Evolutionary conservation across 2,888 invertebrate genomes (phyloP).

Genomic region (Thera britannica): DNA sequence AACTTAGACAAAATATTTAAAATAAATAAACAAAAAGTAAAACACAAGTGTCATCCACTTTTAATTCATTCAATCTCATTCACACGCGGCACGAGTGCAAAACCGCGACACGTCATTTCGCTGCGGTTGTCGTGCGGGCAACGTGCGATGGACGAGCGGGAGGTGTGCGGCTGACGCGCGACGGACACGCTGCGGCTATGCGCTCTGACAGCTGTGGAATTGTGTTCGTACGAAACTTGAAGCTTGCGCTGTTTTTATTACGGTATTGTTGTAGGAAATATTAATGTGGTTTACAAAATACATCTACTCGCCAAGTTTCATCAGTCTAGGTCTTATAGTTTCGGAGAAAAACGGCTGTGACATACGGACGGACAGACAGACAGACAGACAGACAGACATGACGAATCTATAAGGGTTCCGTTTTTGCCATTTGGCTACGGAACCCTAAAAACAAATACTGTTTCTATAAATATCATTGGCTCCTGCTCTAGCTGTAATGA

Average conservation of each 20-base stretch:
- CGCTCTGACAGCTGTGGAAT: slow-evolving; percentile 44
- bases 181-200: slow-evolving; percentile 39
- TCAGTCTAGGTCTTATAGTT: too few species aligned
- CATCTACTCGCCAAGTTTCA: too few species aligned
- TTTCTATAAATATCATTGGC: background rate
- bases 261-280: background rate
- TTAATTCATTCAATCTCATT: slow-evolving; percentile 39
- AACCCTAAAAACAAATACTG: too few species aligned
- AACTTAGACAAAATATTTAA: background rate
- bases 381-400: too few species aligned
- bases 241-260: slow-evolving; percentile 14
- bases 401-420: too few species aligned
- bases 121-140: slow-evolving; percentile 34
- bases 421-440: too few species aligned
- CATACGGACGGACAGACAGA: too few species aligned
- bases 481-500: slow-evolving; percentile 24
- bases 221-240: slow-evolving; percentile 30
- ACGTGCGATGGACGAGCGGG: slow-evolving; percentile 28
- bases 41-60: slow-evolving; percentile 16
- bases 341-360: too few species aligned
- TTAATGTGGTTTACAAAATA: too few species aligned
- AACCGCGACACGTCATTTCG: slow-evolving; percentile 41
- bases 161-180: slow-evolving; percentile 24
- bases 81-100: slow-evolving; percentile 22
- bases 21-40: background rate